Percentiles rank a stretch among this genome's conserved stretches.
Conservation (phyloP, 2,797 vertebrate species). For the Onychomys torridus region DNA sequence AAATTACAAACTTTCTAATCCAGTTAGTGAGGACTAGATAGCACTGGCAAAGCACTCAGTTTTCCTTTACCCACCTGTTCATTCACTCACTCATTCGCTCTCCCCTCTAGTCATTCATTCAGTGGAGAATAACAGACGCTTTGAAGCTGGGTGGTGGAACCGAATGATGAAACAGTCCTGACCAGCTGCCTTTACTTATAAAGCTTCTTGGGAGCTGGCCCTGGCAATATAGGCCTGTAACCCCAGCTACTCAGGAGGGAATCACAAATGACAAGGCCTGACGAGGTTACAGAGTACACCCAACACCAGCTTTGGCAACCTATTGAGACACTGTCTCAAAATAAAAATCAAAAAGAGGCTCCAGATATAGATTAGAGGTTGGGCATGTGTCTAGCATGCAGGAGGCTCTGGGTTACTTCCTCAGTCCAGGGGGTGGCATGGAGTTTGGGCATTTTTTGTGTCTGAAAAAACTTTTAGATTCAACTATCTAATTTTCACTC, state of each 20-base stretch:
- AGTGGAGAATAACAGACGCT: neutral
- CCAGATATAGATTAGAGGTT: neutral
- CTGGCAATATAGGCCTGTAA: neutral
- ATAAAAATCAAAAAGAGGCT: neutral
- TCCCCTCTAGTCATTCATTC: neutral
- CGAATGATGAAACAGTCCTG: neutral
- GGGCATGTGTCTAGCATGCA: neutral
- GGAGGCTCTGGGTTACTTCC: neutral
- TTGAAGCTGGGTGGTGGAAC: neutral
- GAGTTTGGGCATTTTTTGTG: neutral
- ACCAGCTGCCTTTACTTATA: neutral
- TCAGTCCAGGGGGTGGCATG: neutral
- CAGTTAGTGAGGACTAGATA: neutral
- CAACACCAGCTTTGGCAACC: neutral
- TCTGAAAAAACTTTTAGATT: neutral
- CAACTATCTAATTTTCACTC: neutral
- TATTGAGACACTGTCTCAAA: neutral
- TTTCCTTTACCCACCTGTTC: neutral
- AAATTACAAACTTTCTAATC: slow-evolving; percentile 20
- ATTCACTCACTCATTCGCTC: neutral
- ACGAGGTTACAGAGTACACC: neutral
- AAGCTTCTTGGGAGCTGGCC: neutral
- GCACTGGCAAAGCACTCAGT: neutral
- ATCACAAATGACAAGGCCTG: neutral
- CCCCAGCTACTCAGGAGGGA: neutral